These are phyloP conservation scores for Embidobia sp. DNA, from an alignment of 2,888 invertebrate species.

Conservation along the genomic window DNA sequence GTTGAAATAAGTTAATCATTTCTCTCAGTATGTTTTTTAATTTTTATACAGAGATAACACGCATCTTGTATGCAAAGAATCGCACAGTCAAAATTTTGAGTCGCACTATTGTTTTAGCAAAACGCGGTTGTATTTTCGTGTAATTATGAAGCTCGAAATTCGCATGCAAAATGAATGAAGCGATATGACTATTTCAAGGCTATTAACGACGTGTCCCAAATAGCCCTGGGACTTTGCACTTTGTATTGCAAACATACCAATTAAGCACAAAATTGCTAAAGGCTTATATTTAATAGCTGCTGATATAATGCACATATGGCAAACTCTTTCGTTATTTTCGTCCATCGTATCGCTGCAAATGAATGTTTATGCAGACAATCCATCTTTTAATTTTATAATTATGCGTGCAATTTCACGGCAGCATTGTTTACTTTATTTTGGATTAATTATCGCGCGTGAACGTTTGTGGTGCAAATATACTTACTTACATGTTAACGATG, in stretches of 20 bases:
- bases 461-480: constrained; percentile 36
- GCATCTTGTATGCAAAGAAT: no score
- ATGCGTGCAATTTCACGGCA: constrained; percentile 69
- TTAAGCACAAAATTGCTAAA: constrained; percentile 72
- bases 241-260: constrained; percentile 62
- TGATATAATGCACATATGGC: constrained; percentile 28
- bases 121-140: not conserved
- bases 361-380: constrained; percentile 69
- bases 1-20: no score
- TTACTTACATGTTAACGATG: no score
- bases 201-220: constrained; percentile 40
- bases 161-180: constrained; percentile 11
- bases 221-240: constrained; percentile 58
- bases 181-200: constrained; percentile 24
- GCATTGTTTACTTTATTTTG: constrained; percentile 75
- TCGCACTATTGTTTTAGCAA: no score
- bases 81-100: no score
- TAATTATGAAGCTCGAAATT: constrained; percentile 1
- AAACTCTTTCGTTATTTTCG: constrained; percentile 49
- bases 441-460: constrained; percentile 70
- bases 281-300: constrained; percentile 56
- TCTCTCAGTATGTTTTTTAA: no score
- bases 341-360: constrained; percentile 23
- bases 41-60: no score
- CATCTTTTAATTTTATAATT: constrained; percentile 78